A percentile compares a stretch with the other conserved stretches of the same genome.
These are phyloP conservation scores for Allacma fusca DNA, from an alignment of 2,888 invertebrate species.

Conservation along the genomic window DNA sequence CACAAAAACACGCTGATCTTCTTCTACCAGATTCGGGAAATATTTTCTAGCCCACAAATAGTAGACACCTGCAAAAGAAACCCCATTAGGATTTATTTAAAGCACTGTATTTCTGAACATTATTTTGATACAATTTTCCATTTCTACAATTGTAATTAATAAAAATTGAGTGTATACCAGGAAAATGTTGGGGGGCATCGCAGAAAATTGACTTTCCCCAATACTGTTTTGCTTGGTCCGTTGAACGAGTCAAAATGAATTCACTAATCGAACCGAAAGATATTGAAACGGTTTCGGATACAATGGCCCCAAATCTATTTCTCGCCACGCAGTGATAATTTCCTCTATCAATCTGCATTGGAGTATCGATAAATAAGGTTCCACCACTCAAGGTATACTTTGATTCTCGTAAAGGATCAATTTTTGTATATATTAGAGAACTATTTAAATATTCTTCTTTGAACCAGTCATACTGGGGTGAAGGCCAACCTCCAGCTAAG, in stretches of 20 bases:
- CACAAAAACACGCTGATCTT: conserved; percentile 90
- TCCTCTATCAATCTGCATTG: conserved; percentile 82
- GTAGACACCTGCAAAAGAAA: conserved; percentile 71
- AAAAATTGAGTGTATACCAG: too few species aligned
- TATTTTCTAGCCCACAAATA: conserved; percentile 91
- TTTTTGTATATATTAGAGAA: conserved; percentile 74
- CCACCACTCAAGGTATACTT: conserved; percentile 91
- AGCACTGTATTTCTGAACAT: neutral
- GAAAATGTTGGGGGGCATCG: conserved; percentile 92
- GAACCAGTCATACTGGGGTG: conserved; percentile 89
- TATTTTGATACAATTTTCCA: neutral
- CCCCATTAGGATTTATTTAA: neutral
- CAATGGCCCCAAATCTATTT: conserved; percentile 87
- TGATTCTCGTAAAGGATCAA: conserved; percentile 78
- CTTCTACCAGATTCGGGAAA: conserved; percentile 91
- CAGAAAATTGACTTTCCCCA: conserved; percentile 94
- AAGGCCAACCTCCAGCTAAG: conserved; percentile 85
- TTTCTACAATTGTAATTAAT: conserved; percentile 34
- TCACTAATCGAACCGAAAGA: conserved; percentile 89
- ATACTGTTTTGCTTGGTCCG: conserved; percentile 85
- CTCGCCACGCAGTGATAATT: conserved; percentile 89
- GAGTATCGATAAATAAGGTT: conserved; percentile 84
- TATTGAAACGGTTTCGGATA: conserved; percentile 85
- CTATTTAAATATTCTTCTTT: conserved; percentile 86
- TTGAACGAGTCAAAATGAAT: conserved; percentile 85